Evolutionary conservation across 2,888 invertebrate genomes (phyloP).

Genomic region (Sialis lutaria): DNA sequence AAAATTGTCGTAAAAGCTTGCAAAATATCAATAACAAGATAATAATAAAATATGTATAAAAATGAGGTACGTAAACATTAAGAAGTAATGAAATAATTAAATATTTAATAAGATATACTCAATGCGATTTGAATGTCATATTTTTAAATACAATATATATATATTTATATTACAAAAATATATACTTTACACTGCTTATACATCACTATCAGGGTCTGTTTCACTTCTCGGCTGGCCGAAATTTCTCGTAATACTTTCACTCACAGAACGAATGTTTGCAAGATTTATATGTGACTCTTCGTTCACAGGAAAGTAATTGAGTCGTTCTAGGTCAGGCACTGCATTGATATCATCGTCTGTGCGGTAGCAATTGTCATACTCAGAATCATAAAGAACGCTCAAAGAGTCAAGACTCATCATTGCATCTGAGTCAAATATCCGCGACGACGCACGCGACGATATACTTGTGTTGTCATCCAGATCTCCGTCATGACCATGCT

Average conservation of each 20-base stretch:
- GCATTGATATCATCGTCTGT: conserved; percentile 29
- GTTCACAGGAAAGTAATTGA: conserved; percentile 23
- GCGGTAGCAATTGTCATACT: conserved; percentile 46
- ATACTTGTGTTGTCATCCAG: conserved; percentile 56
- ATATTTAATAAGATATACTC: too few relatives aligned
- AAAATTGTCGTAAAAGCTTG: too few relatives aligned
- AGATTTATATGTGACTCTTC: conserved; percentile 40
- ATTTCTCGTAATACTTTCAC: conserved; percentile 57
- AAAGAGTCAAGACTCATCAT: conserved; percentile 62
- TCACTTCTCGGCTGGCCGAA: conserved; percentile 52
- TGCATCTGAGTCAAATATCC: conserved; percentile 61
- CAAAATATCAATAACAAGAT: too few relatives aligned
- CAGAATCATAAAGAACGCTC: conserved; percentile 67
- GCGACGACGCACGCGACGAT: conserved; percentile 68
- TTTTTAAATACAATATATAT: neutral
- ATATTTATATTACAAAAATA: neutral
- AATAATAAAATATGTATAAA: too few relatives aligned
- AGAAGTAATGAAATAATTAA: too few relatives aligned
- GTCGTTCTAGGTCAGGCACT: conserved; percentile 25
- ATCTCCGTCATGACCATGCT: conserved; percentile 31
- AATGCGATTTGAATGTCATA: too few relatives aligned
- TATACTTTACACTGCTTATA: conserved; percentile 20
- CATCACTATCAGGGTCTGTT: conserved; percentile 49
- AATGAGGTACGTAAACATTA: too few relatives aligned
- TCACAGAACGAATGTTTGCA: conserved; percentile 57